phyloP scores from a whole-genome alignment of 2,113 vertebrate genomes.

The Astatotilapia flaviijosephi region DNA sequence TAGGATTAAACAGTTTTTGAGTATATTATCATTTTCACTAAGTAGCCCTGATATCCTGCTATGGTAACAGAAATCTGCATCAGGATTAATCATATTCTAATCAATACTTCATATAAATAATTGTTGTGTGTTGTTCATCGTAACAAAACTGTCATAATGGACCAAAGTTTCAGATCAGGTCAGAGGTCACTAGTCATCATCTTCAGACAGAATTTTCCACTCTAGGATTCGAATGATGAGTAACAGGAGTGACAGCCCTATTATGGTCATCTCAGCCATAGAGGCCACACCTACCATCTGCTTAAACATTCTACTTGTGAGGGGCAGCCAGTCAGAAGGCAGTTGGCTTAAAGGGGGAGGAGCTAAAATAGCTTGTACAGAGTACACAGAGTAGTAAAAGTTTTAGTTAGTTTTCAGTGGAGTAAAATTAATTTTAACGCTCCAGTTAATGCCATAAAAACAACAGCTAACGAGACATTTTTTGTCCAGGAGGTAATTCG shows the following conservation, averaged over 20 bases:
- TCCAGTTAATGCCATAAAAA: not conserved
- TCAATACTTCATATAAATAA: not conserved
- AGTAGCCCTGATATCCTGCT: not conserved
- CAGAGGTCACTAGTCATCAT: not conserved
- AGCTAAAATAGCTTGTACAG: not conserved
- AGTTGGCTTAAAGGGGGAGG: not conserved
- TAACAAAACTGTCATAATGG: not conserved
- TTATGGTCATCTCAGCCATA: not conserved
- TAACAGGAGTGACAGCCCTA: not conserved
- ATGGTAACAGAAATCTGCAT: not conserved
- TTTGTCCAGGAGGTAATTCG: rapidly evolving
- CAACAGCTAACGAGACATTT: rapidly evolving
- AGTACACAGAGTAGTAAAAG: not conserved
- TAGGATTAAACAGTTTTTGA: not conserved
- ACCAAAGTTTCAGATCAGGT: not conserved
- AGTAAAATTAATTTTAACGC: not conserved
- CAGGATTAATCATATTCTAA: not conserved
- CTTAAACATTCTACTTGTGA: not conserved
- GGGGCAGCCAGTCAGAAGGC: not conserved
- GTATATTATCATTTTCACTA: not conserved
- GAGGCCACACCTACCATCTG: not conserved
- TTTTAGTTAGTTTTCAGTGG: not conserved
- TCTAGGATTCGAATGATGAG: not conserved
- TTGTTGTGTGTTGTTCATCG: not conserved
- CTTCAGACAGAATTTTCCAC: not conserved